Conservation (phyloP, 1,140 invertebrate genomes). For the Drosophila suzukii region DNA sequence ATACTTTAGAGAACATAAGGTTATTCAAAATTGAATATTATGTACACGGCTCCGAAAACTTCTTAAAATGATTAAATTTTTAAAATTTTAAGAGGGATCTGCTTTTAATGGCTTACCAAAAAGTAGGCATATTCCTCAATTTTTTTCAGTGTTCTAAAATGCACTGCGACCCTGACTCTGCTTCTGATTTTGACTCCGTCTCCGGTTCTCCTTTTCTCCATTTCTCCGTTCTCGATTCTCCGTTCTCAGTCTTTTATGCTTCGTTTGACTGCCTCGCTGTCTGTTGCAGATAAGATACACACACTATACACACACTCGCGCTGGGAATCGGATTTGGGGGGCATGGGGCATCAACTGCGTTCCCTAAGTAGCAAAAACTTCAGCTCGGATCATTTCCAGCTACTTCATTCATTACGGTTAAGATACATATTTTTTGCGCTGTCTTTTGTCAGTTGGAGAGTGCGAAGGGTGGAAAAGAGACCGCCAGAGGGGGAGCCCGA, state of each 20-base stretch:
- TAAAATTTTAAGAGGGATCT: too few species aligned
- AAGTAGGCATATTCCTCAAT: too few species aligned
- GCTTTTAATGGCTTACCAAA: too few species aligned
- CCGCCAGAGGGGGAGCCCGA: background rate
- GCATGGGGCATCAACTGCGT: conserved; percentile 33
- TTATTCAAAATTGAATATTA: too few species aligned
- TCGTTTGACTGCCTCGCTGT: conserved; percentile 60
- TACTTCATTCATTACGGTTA: conserved; percentile 68
- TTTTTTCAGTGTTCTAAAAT: conserved; percentile 11
- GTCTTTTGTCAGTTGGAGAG: conserved; percentile 57
- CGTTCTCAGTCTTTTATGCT: conserved; percentile 19
- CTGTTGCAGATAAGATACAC: conserved; percentile 67
- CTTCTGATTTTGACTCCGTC: conserved; percentile 13
- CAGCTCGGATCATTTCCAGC: conserved; percentile 70
- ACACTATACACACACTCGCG: conserved; percentile 8
- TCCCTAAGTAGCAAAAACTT: conserved; percentile 73
- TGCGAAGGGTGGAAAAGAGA: background rate
- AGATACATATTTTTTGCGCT: conserved; percentile 59
- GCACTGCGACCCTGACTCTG: conserved; percentile 53
- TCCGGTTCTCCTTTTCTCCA: background rate
- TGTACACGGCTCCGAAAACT: too few species aligned
- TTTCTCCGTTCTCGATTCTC: background rate
- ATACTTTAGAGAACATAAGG: too few species aligned
- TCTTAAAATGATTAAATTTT: too few species aligned
- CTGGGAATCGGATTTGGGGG: conserved; percentile 2